Evolutionary conservation across 2,888 invertebrate genomes (phyloP).

Genomic region (Eristalis pertinax): DNA sequence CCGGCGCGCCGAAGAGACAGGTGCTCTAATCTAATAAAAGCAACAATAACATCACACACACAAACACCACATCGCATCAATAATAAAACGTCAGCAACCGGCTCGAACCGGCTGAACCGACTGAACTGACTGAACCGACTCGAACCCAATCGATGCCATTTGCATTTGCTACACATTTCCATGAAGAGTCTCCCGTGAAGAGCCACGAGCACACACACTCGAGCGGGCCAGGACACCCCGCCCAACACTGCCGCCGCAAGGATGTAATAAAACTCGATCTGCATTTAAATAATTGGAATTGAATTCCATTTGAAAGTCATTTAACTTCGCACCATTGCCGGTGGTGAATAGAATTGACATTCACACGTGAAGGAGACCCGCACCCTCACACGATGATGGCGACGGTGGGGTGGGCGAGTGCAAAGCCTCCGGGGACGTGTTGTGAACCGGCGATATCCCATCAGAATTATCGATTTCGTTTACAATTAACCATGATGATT

Average conservation of each 20-base stretch:
- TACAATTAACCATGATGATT: slow-evolving; percentile 72
- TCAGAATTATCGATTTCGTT: slow-evolving; percentile 71
- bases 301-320: slow-evolving; percentile 73
- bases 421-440: slow-evolving; percentile 2
- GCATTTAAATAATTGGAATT: slow-evolving; percentile 73
- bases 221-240: background rate
- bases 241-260: slow-evolving; percentile 21
- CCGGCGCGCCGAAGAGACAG: slow-evolving; percentile 46
- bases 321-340: slow-evolving; percentile 71
- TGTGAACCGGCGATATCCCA: slow-evolving; percentile 32
- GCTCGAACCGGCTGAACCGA: background rate
- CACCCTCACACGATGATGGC: background rate
- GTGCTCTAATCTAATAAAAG: slow-evolving; percentile 71
- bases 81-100: slow-evolving; percentile 65
- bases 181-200: background rate
- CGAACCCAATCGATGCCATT: slow-evolving; percentile 34
- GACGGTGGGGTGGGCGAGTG: background rate
- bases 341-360: slow-evolving; percentile 70
- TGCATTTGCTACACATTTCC: slow-evolving; percentile 23
- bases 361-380: slow-evolving; percentile 51
- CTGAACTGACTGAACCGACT: slow-evolving; percentile 6
- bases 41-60: slow-evolving; percentile 61
- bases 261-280: slow-evolving; percentile 72
- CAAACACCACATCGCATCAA: slow-evolving; percentile 63
- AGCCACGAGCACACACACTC: background rate